phyloP scores from a whole-genome alignment of 2,888 invertebrate genomes.

The Synergus japonicus region DNA sequence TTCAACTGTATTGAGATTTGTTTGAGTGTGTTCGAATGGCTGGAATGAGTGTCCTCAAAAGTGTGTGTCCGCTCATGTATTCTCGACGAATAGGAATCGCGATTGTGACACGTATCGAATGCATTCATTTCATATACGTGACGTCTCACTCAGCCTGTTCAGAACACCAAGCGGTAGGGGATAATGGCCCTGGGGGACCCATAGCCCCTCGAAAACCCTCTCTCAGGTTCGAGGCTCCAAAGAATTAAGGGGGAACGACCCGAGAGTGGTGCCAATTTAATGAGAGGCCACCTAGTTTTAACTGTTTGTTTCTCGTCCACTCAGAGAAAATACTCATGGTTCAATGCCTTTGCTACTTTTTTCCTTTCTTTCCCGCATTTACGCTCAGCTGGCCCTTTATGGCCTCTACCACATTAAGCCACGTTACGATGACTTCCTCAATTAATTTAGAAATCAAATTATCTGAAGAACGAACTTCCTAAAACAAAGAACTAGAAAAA shows the following conservation, averaged over 20 bases:
- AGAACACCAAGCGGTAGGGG: constrained; percentile 39
- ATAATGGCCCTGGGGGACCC: constrained; percentile 63
- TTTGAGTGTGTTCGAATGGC: background rate
- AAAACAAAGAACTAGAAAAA: no score
- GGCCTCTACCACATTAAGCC: background rate
- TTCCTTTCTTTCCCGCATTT: background rate
- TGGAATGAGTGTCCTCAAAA: background rate
- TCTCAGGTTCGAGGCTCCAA: constrained; percentile 59
- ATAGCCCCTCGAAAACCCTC: constrained; percentile 58
- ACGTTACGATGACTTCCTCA: background rate
- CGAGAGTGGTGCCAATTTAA: constrained; percentile 69
- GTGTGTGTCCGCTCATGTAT: background rate
- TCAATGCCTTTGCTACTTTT: background rate
- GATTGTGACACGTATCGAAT: constrained; percentile 69
- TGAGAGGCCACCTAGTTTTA: constrained; percentile 69
- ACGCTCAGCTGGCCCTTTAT: background rate
- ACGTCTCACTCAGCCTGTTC: constrained; percentile 66
- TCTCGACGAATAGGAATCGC: constrained; percentile 42
- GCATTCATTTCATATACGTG: constrained; percentile 70
- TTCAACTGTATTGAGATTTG: background rate
- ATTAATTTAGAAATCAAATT: background rate
- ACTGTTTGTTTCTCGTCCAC: constrained; percentile 64
- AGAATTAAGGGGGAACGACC: constrained; percentile 65
- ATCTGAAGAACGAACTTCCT: no score
- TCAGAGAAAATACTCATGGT: constrained; percentile 12